Conservation (phyloP, 1,140 invertebrate genomes). For the Zaprionus ghesquierei region DNA sequence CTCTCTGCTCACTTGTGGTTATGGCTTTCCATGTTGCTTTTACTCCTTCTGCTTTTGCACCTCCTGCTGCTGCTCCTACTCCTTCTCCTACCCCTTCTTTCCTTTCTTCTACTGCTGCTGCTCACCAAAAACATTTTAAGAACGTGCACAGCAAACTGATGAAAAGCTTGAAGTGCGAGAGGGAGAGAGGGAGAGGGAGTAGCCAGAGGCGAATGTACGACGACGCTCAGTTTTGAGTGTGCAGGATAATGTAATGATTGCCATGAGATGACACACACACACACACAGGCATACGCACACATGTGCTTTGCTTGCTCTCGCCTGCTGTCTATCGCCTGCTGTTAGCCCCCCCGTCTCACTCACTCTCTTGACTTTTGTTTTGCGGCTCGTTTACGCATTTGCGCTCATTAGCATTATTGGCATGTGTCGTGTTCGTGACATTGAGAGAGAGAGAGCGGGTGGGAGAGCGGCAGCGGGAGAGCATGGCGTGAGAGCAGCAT, state of each 20-base stretch:
- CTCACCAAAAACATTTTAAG: slow-evolving; percentile 66
- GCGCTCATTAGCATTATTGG: slow-evolving; percentile 69
- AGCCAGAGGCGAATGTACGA: neutral
- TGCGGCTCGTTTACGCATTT: slow-evolving; percentile 69
- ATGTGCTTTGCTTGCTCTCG: neutral
- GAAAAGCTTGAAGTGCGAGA: slow-evolving; percentile 31
- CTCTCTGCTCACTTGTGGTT: slow-evolving; percentile 52
- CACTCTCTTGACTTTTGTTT: slow-evolving; percentile 19
- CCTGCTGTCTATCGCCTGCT: neutral
- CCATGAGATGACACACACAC: slow-evolving; percentile 31
- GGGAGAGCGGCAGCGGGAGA: neutral
- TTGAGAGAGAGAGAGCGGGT: slow-evolving; percentile 16
- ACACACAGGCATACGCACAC: neutral
- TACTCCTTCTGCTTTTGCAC: slow-evolving; percentile 21
- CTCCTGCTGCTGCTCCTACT: slow-evolving; percentile 2
- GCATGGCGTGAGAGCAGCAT: neutral
- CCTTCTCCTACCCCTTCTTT: neutral
- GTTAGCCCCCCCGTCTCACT: neutral
- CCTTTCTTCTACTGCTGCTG: slow-evolving; percentile 4
- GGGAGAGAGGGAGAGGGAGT: neutral
- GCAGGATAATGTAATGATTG: slow-evolving; percentile 61
- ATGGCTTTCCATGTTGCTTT: slow-evolving; percentile 31
- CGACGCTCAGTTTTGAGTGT: slow-evolving; percentile 28
- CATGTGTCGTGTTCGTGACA: slow-evolving; percentile 51
- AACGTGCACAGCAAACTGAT: slow-evolving; percentile 71